Evolutionary conservation across 30 jellyfish, hydroid and myxozoan genomes (phyloP).

Genomic region (Cassiopea xamachana): DNA sequence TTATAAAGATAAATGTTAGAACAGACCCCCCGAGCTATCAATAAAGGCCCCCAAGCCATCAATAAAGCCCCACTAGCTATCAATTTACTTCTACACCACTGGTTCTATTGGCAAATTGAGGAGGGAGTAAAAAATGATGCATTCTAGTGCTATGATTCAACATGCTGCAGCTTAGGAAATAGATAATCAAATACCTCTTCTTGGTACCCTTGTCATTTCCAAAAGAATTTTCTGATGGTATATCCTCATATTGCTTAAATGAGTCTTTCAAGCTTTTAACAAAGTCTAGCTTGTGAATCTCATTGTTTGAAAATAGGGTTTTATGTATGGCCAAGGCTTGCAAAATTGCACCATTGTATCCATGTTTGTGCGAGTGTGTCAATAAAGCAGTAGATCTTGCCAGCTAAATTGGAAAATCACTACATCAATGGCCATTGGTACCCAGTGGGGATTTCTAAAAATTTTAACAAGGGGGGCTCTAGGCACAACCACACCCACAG

Average conservation of each 20-base stretch:
- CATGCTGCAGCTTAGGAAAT: neutral
- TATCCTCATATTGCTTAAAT: conserved; percentile 58
- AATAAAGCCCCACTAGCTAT: too few species aligned
- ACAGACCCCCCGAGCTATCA: too few species aligned
- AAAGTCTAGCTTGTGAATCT: conserved; percentile 45
- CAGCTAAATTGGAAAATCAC: conserved; percentile 46
- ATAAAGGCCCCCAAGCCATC: too few species aligned
- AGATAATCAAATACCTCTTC: neutral
- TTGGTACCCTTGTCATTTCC: neutral
- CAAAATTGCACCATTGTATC: conserved; percentile 90
- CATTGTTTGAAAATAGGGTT: conserved; percentile 31
- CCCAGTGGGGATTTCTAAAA: too few species aligned
- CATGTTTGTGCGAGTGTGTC: conserved; percentile 88
- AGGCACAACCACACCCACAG: too few species aligned
- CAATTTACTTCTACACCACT: too few species aligned
- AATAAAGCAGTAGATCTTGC: conserved; percentile 82
- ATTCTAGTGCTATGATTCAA: neutral
- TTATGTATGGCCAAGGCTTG: conserved; percentile 92
- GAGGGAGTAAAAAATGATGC: too few species aligned
- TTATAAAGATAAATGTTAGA: too few species aligned
- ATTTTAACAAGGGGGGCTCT: too few species aligned
- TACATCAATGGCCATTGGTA: too few species aligned
- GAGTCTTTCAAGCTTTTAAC: conserved; percentile 38
- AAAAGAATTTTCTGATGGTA: neutral
- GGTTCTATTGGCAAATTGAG: too few species aligned